A percentile compares a stretch with the other conserved stretches of the same genome.
Conservation (phyloP, 2,113 vertebrate species). For the Nymphicus hollandicus region DNA sequence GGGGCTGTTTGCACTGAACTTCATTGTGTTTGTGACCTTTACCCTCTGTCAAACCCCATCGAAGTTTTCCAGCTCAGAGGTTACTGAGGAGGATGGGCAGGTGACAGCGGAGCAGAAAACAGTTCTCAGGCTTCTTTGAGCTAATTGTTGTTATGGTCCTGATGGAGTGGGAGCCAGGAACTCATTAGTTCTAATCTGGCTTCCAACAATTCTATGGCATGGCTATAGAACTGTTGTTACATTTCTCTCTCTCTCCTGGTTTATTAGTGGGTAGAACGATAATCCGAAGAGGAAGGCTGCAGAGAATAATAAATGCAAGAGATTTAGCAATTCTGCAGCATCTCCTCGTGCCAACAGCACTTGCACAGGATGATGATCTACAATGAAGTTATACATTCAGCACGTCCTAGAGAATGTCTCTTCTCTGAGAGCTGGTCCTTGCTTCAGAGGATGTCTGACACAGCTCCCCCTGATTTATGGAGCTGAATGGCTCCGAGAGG, state of each 20-base stretch:
- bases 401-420: not conserved
- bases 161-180: conserved; percentile 36
- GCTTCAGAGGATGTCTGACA: not conserved
- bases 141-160: conserved; percentile 30
- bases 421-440: not conserved
- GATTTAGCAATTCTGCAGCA: not conserved
- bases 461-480: not conserved
- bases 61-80: not conserved
- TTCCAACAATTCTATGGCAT: not conserved
- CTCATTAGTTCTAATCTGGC: conserved; percentile 36
- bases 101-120: not conserved
- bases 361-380: not conserved
- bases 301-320: not conserved
- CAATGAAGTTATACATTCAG: not conserved
- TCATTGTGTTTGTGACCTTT: not conserved
- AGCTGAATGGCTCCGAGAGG: not conserved
- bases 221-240: not conserved
- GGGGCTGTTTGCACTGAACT: not conserved
- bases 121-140: not conserved
- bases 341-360: not conserved
- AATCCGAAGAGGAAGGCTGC: not conserved
- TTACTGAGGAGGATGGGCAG: not conserved
- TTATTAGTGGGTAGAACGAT: not conserved
- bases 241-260: not conserved
- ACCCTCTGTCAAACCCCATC: not conserved